phyloP scores from a whole-genome alignment of 2,888 invertebrate species.

The Lasioglossum marginatum region DNA sequence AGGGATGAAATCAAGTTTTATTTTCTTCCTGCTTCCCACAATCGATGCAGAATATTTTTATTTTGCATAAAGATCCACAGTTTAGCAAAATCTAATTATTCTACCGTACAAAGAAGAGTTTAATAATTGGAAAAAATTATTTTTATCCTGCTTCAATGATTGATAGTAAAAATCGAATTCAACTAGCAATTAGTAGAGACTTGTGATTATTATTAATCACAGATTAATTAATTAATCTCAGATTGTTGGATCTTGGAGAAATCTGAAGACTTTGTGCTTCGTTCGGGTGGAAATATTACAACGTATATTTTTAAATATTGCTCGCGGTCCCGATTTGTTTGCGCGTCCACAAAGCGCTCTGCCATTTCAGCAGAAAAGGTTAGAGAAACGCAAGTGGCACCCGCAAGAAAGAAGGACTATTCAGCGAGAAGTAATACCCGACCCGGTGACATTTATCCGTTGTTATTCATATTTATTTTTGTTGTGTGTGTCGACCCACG shows the following conservation, averaged over 20 bases:
- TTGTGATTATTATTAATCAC: neutral
- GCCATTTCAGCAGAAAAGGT: slow-evolving; percentile 40
- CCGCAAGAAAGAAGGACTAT: slow-evolving; percentile 25
- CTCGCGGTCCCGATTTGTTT: neutral
- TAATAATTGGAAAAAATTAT: neutral
- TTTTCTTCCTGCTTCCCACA: too few species aligned
- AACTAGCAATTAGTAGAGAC: neutral
- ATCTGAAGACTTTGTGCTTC: neutral
- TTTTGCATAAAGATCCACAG: too few species aligned
- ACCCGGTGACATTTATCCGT: slow-evolving; percentile 59
- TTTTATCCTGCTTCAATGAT: neutral
- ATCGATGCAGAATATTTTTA: too few species aligned
- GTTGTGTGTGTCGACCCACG: slow-evolving; percentile 34
- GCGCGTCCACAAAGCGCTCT: neutral
- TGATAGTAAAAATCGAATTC: neutral
- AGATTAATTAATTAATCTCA: too few species aligned
- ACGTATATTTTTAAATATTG: neutral
- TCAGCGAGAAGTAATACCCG: slow-evolving; percentile 42
- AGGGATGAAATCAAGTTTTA: too few species aligned
- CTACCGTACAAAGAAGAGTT: too few species aligned
- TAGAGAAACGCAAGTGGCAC: slow-evolving; percentile 8
- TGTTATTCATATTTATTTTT: slow-evolving; percentile 59
- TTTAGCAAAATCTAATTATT: too few species aligned
- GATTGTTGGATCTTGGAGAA: neutral
- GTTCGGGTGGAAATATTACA: neutral